Conservation (phyloP, 2,797 vertebrate genomes). For the Manis pentadactyla region DNA sequence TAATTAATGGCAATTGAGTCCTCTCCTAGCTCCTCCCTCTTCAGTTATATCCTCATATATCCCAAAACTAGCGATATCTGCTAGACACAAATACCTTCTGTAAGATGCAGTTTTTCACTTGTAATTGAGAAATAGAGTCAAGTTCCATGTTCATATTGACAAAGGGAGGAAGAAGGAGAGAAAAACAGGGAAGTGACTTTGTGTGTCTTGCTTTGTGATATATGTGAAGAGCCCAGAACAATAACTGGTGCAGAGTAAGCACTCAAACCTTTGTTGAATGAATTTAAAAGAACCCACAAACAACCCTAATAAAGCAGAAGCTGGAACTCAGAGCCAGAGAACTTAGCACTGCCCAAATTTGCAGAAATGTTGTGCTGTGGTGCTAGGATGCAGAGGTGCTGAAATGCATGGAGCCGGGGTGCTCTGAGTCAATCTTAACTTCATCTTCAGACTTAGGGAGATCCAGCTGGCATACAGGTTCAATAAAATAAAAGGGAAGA, state of each 20-base stretch:
- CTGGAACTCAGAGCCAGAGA: background rate
- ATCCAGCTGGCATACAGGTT: background rate
- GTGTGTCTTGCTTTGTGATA: background rate
- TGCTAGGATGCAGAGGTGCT: background rate
- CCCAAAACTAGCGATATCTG: background rate
- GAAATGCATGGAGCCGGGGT: background rate
- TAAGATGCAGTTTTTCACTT: background rate
- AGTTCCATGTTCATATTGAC: background rate
- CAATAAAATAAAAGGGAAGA: slow-evolving; percentile 43
- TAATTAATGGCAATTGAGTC: background rate
- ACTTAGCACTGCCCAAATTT: background rate
- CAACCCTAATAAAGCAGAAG: background rate
- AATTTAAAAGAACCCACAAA: background rate
- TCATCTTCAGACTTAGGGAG: background rate
- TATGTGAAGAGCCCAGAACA: background rate
- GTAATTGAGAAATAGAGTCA: background rate
- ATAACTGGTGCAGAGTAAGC: background rate
- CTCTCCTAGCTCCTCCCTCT: background rate
- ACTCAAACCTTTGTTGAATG: background rate
- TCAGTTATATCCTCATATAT: background rate
- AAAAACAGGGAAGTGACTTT: background rate
- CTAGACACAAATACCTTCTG: background rate
- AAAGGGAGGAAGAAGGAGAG: background rate
- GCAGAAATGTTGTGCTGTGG: background rate
- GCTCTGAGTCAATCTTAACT: background rate